phyloP scores from a whole-genome alignment of 1,140 invertebrate species.

The Drosophila sucinea region DNA sequence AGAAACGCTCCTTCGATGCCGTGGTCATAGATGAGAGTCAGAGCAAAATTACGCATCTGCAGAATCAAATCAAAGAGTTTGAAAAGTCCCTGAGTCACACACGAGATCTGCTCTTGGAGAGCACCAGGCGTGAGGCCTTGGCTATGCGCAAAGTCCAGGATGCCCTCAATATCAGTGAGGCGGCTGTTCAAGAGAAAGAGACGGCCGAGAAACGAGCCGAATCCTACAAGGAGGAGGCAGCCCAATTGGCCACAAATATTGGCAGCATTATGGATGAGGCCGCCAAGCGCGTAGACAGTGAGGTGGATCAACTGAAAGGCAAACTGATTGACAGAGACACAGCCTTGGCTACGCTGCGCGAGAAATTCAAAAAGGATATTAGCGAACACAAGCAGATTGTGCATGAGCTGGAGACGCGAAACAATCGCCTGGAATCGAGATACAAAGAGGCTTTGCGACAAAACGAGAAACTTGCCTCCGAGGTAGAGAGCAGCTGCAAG shows the following conservation, averaged over 20 bases:
- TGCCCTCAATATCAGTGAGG: conserved; percentile 84
- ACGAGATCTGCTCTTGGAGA: conserved; percentile 34
- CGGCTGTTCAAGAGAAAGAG: conserved; percentile 84
- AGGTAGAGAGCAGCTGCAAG: conserved; percentile 47
- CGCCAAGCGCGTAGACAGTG: conserved; percentile 85
- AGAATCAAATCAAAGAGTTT: conserved; percentile 51
- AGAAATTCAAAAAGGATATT: conserved; percentile 45
- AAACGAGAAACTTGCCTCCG: conserved; percentile 48
- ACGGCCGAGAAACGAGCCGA: conserved; percentile 67
- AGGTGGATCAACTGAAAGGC: conserved; percentile 84
- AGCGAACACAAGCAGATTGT: conserved; percentile 32
- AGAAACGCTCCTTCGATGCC: not conserved
- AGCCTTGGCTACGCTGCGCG: conserved; percentile 73
- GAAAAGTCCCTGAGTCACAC: conserved; percentile 44
- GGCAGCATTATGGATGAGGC: conserved; percentile 85
- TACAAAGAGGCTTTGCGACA: conserved; percentile 48
- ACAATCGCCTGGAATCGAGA: conserved; percentile 56
- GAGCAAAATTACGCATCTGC: conserved; percentile 23
- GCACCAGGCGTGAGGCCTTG: conserved; percentile 36
- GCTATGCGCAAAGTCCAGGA: conserved; percentile 82
- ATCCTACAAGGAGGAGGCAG: conserved; percentile 63
- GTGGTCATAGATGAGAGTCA: conserved; percentile 6
- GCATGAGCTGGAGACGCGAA: conserved; percentile 44
- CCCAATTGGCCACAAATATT: conserved; percentile 60
- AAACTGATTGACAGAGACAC: conserved; percentile 85